Evolutionary conservation across 2,888 invertebrate species (phyloP).

Genomic region (Calliopum simillimum): DNA sequence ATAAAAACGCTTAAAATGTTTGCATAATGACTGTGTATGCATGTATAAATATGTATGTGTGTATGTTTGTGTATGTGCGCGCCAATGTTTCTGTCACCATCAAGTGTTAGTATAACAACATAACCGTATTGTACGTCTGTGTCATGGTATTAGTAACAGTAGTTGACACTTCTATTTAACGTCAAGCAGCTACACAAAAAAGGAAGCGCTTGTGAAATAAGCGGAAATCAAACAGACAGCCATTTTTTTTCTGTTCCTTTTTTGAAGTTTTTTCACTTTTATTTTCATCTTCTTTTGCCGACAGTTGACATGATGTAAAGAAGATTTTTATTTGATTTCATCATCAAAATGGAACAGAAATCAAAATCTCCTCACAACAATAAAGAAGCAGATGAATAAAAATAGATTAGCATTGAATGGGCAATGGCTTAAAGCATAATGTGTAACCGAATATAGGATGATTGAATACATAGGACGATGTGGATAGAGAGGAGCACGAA

Average conservation of each 20-base stretch:
- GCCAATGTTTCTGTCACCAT: conserved; percentile 19
- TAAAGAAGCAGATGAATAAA: no score
- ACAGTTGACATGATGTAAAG: neutral
- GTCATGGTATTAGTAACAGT: conserved; percentile 11
- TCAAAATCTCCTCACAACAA: no score
- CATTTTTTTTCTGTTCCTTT: neutral
- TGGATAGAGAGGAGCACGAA: neutral
- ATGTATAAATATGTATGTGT: neutral
- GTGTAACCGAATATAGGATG: no score
- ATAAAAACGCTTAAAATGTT: neutral
- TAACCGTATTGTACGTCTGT: neutral
- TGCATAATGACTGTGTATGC: neutral
- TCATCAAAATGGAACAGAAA: neutral
- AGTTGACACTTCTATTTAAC: conserved; percentile 26
- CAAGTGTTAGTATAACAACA: no score
- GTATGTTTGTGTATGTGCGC: conserved; percentile 13
- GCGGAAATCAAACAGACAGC: conserved; percentile 10
- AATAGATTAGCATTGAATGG: no score
- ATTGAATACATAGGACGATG: neutral
- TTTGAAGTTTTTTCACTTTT: neutral
- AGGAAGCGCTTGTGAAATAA: conserved; percentile 1
- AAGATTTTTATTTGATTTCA: neutral
- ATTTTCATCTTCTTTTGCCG: neutral
- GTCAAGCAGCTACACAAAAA: conserved; percentile 6
- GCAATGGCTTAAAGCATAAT: no score